phyloP scores from a whole-genome alignment of 2,888 invertebrate species.

The Ethmia dodecea region DNA sequence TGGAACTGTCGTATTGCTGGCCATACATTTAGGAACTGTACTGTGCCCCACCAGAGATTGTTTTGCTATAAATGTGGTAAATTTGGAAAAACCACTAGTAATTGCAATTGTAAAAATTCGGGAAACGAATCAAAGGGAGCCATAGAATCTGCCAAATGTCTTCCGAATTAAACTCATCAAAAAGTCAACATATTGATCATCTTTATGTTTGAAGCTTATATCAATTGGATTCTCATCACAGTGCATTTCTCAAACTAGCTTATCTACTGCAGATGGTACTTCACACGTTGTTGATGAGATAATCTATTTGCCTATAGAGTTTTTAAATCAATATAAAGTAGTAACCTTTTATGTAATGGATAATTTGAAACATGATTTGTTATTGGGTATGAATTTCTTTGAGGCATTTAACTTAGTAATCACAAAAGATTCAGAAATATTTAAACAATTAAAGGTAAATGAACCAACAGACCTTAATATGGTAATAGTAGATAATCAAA shows the following conservation, averaged over 20 bases:
- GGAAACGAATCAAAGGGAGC: constrained; percentile 7
- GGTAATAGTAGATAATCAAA: too few species aligned
- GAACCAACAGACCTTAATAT: too few species aligned
- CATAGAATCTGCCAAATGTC: constrained; percentile 7
- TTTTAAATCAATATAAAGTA: not conserved
- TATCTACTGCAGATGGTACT: constrained; percentile 1
- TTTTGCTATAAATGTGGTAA: constrained; percentile 13
- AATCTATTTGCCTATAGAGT: not conserved
- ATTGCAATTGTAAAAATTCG: constrained; percentile 2
- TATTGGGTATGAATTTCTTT: constrained; percentile 3
- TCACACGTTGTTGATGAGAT: not conserved
- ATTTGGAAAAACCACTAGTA: constrained; percentile 1
- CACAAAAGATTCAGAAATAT: too few species aligned
- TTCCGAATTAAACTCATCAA: constrained; percentile 2
- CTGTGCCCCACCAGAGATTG: constrained; percentile 5
- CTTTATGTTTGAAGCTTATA: not conserved
- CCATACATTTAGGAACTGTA: constrained; percentile 11
- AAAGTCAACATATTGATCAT: constrained; percentile 7
- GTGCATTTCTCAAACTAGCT: not conserved
- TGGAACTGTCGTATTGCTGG: constrained; percentile 14
- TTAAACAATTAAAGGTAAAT: too few species aligned
- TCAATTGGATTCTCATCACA: not conserved
- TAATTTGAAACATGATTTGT: not conserved
- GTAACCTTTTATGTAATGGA: not conserved
- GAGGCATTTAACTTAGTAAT: not conserved